phyloP scores from a whole-genome alignment of 1,140 invertebrate genomes.

The Adelges cooleyi region DNA sequence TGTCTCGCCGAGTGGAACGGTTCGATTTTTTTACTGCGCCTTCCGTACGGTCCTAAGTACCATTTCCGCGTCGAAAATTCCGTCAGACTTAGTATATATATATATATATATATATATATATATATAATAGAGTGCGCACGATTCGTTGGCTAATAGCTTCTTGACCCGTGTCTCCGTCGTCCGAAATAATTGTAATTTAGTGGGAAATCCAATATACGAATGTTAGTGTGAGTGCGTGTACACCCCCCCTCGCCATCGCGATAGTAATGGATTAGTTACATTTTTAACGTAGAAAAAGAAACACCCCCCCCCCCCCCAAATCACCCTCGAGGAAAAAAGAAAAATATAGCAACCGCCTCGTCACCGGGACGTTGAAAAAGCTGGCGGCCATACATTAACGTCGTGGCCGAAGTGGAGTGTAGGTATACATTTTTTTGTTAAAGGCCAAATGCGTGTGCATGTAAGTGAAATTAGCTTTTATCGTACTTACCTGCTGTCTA shows the following conservation, averaged over 20 bases:
- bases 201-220: neutral
- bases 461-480: no score
- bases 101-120: no score
- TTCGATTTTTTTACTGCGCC: constrained; percentile 11
- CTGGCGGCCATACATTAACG: neutral
- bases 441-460: no score
- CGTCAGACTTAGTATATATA: no score
- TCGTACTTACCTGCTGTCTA: no score
- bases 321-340: neutral
- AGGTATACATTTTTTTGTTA: no score
- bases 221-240: neutral
- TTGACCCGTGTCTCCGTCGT: neutral
- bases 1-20: constrained; percentile 22
- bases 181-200: constrained; percentile 25
- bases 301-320: neutral
- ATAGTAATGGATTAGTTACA: constrained; percentile 23
- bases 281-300: constrained; percentile 2
- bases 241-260: neutral
- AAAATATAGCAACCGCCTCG: no score
- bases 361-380: constrained; percentile 2
- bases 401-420: no score
- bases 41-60: no score
- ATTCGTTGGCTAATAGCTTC: constrained; percentile 1
- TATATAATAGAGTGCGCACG: neutral
- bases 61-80: no score